Conservation (phyloP, 2,888 invertebrate species). For the Atrina japonica region DNA sequence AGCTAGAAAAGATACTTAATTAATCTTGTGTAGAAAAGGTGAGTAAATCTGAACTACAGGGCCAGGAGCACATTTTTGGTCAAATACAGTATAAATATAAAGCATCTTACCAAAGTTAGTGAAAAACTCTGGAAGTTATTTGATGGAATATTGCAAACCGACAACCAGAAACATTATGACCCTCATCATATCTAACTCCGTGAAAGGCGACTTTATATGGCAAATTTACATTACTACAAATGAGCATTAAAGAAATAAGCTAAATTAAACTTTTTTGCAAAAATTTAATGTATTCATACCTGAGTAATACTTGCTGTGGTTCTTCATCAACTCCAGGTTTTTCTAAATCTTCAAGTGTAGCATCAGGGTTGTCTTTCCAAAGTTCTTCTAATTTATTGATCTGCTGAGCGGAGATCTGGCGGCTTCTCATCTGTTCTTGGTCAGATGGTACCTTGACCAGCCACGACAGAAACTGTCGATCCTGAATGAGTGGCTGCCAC, state of each 20-base stretch:
- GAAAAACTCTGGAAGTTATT: too few relatives aligned
- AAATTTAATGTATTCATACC: too few relatives aligned
- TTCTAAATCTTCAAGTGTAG: conserved; percentile 98
- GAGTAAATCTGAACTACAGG: too few relatives aligned
- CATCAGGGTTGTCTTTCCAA: conserved; percentile 99
- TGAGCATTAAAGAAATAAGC: neutral
- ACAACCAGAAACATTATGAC: too few relatives aligned
- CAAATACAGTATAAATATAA: too few relatives aligned
- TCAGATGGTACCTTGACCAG: conserved; percentile 94
- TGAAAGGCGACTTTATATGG: too few relatives aligned
- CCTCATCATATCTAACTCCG: too few relatives aligned
- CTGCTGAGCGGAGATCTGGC: conserved; percentile 98
- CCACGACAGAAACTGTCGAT: conserved; percentile 98
- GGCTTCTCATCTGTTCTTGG: conserved; percentile 95
- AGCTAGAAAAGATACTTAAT: too few relatives aligned
- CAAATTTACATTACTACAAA: neutral
- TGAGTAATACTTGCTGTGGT: conserved; percentile 91
- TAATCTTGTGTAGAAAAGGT: too few relatives aligned
- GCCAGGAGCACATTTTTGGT: too few relatives aligned
- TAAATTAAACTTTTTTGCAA: neutral
- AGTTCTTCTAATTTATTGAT: conserved; percentile 98
- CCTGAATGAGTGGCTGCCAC: conserved; percentile 98
- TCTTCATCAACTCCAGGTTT: conserved; percentile 99
- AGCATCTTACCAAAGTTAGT: too few relatives aligned
- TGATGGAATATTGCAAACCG: too few relatives aligned